Evolutionary conservation across 2,888 invertebrate genomes (phyloP), one percentile per base, ranked within the genome.

Genomic region (Morinoia aosen): DNA sequence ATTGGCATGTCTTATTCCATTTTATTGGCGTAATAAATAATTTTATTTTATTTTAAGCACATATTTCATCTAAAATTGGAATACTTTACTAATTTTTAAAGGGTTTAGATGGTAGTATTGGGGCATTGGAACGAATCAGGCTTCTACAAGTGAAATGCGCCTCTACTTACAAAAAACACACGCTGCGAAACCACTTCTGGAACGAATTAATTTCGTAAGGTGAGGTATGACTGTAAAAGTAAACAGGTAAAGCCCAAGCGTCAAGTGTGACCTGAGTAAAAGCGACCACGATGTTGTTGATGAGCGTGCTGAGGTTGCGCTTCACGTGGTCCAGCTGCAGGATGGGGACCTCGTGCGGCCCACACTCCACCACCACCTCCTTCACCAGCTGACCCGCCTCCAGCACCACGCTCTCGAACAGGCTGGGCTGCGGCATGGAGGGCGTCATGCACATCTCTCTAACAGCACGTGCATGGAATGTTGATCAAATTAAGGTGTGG

Each of bases 371-470:
- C 95, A 98, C 98, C 0, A 98, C 98, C 97, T 98, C 98, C 97
- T 97, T 98, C 98, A 97, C 97, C 95, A 97, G 97, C 96, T 97
- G 97, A n/a, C 98, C 97, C 0, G 98, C 98, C 97, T 98, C 98
- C 97, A 98, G 98, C 7, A 98, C 98, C 96, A 98, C 98, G 97
- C 98, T 98, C 97, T 98, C 98, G 97, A 98, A 98, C 96, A 98
- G 97, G 10, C 98, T 98, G 11, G 98, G 98, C 98, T 98, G 97
- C 90, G 97, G 97, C 97, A 94, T 95, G 96, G 95, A 90, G 91
- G 95, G 40, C 58, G 19, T 61, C 12, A 16, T 19, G 2, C 10
- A 76, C 76, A 3, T 33, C 76, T 91, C 48, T 91, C 90, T 95
- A 58, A 12, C 88, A 58, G 91, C 58, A 39, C 39, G 95, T 14